These are phyloP conservation scores for Acestrorhynchus altus DNA, from an alignment of 2,797 vertebrate species.

Conservation along the genomic window DNA sequence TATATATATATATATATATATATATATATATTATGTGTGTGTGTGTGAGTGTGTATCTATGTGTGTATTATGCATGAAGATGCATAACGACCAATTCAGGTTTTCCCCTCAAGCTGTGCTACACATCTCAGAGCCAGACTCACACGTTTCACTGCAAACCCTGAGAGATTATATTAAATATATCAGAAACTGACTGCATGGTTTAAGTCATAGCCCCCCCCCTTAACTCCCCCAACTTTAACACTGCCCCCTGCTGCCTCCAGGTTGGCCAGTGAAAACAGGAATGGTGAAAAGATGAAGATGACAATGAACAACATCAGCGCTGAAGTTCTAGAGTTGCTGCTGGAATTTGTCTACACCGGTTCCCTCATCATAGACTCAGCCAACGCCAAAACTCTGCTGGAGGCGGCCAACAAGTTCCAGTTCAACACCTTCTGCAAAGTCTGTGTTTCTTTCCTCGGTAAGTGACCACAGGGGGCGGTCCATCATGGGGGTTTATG, in stretches of 20 bases:
- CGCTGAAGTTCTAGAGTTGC: constrained; percentile 92
- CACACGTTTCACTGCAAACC: not conserved
- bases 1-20: constrained; percentile 21
- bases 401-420: constrained; percentile 98
- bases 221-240: not conserved
- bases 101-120: constrained; percentile 41
- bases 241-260: constrained; percentile 73
- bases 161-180: constrained; percentile 15
- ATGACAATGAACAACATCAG: constrained; percentile 93
- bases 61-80: constrained; percentile 59
- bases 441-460: constrained; percentile 97
- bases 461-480: constrained; percentile 90
- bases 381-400: constrained; percentile 95
- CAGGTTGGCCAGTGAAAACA: constrained; percentile 91
- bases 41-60: not conserved
- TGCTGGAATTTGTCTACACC: constrained; percentile 98
- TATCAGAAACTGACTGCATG: constrained; percentile 28
- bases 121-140: constrained; percentile 35
- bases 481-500: constrained; percentile 89
- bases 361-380: constrained; percentile 98
- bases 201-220: constrained; percentile 13
- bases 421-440: constrained; percentile 99
- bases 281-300: constrained; percentile 90
- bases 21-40: constrained; percentile 44
- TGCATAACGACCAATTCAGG: constrained; percentile 46